Percentiles rank a stretch among this genome's conserved stretches.
Conservation (phyloP, 2,888 invertebrate species). For the Anarsia innoxiella region DNA sequence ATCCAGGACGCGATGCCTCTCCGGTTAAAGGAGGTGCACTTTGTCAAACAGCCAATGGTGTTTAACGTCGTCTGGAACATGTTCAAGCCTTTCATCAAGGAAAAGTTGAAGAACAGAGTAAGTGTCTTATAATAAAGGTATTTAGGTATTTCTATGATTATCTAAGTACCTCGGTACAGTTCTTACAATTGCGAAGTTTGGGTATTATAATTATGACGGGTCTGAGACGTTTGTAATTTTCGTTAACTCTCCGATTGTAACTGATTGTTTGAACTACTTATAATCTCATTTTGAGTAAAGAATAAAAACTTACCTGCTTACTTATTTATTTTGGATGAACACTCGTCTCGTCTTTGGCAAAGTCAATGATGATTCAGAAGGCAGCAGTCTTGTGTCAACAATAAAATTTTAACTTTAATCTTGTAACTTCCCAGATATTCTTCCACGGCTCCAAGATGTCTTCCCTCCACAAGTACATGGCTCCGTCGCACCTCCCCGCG, state of each 20-base stretch:
- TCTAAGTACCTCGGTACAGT: too few species aligned
- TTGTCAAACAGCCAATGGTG: constrained; percentile 88
- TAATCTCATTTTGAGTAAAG: too few species aligned
- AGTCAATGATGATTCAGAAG: too few species aligned
- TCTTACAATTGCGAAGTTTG: too few species aligned
- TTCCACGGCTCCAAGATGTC: constrained; percentile 90
- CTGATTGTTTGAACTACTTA: too few species aligned
- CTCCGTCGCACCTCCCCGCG: constrained; percentile 79
- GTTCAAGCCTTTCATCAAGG: constrained; percentile 88
- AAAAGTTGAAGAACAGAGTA: constrained; percentile 85
- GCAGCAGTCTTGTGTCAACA: neutral
- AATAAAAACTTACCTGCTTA: too few species aligned
- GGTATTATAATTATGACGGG: too few species aligned
- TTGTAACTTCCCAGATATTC: constrained; percentile 79
- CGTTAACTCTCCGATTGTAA: too few species aligned
- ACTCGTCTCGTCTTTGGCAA: too few species aligned
- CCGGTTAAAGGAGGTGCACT: constrained; percentile 88
- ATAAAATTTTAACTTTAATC: neutral
- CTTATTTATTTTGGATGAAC: too few species aligned
- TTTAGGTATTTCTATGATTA: too few species aligned
- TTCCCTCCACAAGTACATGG: constrained; percentile 82
- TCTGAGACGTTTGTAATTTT: too few species aligned
- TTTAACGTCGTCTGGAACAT: constrained; percentile 90
- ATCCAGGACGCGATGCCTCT: constrained; percentile 92
- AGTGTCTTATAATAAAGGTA: constrained; percentile 35